A percentile compares a stretch with the other conserved stretches of the same genome.
Conservation (phyloP, 2,113 vertebrate genomes). For the Aspidoscelis tigris region DNA sequence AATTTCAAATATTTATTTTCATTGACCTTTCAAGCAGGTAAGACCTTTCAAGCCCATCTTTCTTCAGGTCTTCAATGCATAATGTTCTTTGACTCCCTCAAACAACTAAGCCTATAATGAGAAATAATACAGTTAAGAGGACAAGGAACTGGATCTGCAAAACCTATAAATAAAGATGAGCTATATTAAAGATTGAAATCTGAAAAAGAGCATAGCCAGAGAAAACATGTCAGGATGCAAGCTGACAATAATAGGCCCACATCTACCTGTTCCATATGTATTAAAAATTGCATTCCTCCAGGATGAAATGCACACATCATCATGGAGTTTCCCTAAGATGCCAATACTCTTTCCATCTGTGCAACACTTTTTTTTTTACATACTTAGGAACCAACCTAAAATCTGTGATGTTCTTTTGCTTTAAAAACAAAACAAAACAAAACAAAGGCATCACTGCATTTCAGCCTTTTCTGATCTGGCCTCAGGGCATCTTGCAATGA, state of each 20-base stretch:
- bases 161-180: neutral
- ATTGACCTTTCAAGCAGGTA: neutral
- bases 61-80: neutral
- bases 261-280: constrained; percentile 22
- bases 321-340: constrained; percentile 5
- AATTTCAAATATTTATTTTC: neutral
- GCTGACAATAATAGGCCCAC: neutral
- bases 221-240: neutral
- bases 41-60: neutral
- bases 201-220: neutral
- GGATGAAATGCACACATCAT: neutral
- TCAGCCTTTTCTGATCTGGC: constrained; percentile 63
- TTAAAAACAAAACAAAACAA: constrained; percentile 26
- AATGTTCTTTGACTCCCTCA: neutral
- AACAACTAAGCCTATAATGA: neutral
- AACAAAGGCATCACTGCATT: constrained; percentile 36
- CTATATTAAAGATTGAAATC: neutral
- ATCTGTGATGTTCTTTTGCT: constrained; percentile 26
- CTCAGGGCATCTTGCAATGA: constrained; percentile 48
- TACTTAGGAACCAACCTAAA: constrained; percentile 42
- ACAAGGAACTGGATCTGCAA: neutral
- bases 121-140: neutral
- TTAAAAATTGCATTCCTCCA: neutral
- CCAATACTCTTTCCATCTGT: constrained; percentile 27
- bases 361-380: constrained; percentile 32